Evolutionary conservation across 2,888 invertebrate species (phyloP).

Genomic region (Pachliopta kotzebuea): DNA sequence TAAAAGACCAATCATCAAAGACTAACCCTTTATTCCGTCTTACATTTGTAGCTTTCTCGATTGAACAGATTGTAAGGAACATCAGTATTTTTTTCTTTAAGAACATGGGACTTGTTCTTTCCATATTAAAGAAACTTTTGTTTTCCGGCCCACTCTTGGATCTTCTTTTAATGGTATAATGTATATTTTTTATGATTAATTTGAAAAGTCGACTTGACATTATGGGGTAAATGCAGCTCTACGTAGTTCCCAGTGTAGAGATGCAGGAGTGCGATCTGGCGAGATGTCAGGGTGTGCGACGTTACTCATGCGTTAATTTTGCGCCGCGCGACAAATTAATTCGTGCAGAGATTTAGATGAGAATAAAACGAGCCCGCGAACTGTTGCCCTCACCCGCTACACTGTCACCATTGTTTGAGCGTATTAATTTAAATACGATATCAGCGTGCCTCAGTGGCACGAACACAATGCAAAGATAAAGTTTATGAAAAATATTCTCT

Average conservation of each 20-base stretch:
- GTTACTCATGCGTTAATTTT: slow-evolving; percentile 76
- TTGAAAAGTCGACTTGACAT: slow-evolving; percentile 19
- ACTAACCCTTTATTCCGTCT: too few relatives aligned
- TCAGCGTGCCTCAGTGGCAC: background rate
- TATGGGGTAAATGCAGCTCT: slow-evolving; percentile 41
- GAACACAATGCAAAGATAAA: background rate
- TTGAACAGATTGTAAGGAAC: too few relatives aligned
- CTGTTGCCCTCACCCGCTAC: slow-evolving; percentile 19
- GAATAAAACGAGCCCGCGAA: slow-evolving; percentile 45
- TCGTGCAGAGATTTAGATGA: slow-evolving; percentile 63
- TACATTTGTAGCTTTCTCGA: too few relatives aligned
- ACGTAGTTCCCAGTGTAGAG: slow-evolving; percentile 35
- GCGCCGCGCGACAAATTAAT: slow-evolving; percentile 72
- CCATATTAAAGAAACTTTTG: too few relatives aligned
- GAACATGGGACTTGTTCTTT: too few relatives aligned
- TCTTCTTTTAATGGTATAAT: too few relatives aligned
- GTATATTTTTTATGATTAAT: background rate
- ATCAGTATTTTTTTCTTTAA: too few relatives aligned
- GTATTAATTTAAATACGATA: slow-evolving; percentile 1
- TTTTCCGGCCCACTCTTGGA: too few relatives aligned
- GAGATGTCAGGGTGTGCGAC: slow-evolving; percentile 69
- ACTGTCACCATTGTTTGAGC: slow-evolving; percentile 21
- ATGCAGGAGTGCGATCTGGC: slow-evolving; percentile 71
- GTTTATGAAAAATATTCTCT: background rate
- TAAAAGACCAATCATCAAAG: too few relatives aligned